A percentile compares a stretch with the other conserved stretches of the same genome.
Evolutionary conservation across 2,888 invertebrate genomes (phyloP).

Genomic region (Bruchidius siliquastri): DNA sequence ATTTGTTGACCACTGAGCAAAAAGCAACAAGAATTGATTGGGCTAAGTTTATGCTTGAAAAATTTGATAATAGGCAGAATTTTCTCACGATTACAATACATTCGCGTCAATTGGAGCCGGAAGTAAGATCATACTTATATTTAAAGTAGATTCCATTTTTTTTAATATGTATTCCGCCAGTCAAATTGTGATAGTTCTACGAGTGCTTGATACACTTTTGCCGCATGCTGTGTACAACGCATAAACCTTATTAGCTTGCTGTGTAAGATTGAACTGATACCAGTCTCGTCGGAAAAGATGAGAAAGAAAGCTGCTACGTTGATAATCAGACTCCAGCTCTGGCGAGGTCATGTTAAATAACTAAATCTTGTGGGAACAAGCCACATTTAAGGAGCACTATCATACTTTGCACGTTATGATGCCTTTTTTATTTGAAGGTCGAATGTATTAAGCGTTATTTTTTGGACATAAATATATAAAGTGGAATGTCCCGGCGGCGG

Average conservation of each 20-base stretch:
- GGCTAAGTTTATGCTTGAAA: too few species aligned
- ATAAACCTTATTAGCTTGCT: background rate
- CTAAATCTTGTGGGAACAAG: background rate
- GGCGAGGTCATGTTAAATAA: background rate
- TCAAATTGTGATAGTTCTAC: too few species aligned
- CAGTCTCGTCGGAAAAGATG: background rate
- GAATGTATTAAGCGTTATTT: background rate
- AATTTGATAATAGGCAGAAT: too few species aligned
- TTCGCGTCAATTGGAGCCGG: too few species aligned
- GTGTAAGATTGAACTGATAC: background rate
- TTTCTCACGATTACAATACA: too few species aligned
- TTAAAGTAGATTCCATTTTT: too few species aligned
- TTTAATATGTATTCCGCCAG: too few species aligned
- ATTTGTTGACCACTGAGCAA: too few species aligned
- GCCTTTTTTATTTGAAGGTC: background rate
- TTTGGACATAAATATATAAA: background rate
- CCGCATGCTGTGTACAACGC: background rate
- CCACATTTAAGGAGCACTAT: background rate
- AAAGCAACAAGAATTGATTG: too few species aligned
- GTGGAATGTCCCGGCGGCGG: too few species aligned
- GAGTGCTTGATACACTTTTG: background rate
- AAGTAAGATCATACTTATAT: too few species aligned
- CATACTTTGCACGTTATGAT: background rate
- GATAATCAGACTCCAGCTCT: background rate
- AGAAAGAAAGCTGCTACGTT: background rate